Evolutionary conservation across 1,140 invertebrate genomes (phyloP).

Genomic region (Papilio dardanus): DNA sequence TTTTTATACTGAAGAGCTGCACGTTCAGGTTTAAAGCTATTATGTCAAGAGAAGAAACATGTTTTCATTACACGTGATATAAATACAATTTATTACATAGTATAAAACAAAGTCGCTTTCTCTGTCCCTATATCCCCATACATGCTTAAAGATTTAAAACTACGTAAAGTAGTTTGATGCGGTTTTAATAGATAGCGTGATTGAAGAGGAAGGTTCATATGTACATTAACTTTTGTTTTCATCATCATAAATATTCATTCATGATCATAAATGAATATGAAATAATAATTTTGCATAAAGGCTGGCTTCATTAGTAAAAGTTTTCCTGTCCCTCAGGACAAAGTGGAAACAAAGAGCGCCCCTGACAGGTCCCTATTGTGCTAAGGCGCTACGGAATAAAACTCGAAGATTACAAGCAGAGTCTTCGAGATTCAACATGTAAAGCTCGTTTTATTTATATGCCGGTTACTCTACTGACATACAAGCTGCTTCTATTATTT

Average conservation of each 20-base stretch:
- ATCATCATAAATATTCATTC: too few species aligned
- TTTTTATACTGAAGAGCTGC: too few species aligned
- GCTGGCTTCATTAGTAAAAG: conserved; percentile 30
- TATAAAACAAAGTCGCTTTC: too few species aligned
- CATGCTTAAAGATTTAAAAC: too few species aligned
- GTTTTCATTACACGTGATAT: not conserved
- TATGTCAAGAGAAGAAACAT: not conserved
- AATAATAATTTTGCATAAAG: conserved; percentile 4
- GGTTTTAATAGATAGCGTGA: too few species aligned
- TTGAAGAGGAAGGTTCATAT: too few species aligned
- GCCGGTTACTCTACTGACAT: not conserved
- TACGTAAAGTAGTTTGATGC: too few species aligned
- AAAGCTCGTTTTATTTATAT: not conserved
- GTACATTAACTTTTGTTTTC: too few species aligned
- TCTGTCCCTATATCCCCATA: too few species aligned
- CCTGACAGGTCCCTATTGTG: conserved; percentile 30
- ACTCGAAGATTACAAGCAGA: conserved; percentile 20
- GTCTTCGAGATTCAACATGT: conserved; percentile 3
- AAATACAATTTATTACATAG: too few species aligned
- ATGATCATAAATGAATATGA: not conserved
- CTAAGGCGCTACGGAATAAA: conserved; percentile 21
- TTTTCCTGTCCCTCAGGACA: conserved; percentile 13
- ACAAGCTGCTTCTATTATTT: not conserved
- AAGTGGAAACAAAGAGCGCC: conserved; percentile 31
- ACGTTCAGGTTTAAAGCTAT: too few species aligned